These are phyloP conservation scores for Lasioglossum villosulum DNA, from an alignment of 2,888 invertebrate genomes.

Conservation along the genomic window DNA sequence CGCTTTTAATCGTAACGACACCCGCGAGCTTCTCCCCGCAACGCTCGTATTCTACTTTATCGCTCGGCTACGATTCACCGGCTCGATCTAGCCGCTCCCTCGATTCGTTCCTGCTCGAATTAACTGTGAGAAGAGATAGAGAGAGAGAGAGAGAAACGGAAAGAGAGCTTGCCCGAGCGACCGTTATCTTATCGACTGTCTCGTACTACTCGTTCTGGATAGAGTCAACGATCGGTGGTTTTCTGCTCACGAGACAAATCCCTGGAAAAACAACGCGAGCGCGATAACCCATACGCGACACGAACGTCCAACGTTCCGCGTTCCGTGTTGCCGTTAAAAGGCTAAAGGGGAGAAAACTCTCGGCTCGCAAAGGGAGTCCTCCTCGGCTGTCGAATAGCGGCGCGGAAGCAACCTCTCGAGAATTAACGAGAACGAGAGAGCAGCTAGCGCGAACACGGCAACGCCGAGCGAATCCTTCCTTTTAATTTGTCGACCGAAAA, in stretches of 20 bases:
- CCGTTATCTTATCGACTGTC: neutral
- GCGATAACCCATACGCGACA: neutral
- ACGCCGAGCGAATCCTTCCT: slow-evolving; percentile 27
- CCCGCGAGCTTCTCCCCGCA: slow-evolving; percentile 28
- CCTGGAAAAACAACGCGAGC: neutral
- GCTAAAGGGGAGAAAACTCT: slow-evolving; percentile 24
- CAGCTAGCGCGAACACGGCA: neutral
- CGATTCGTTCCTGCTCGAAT: slow-evolving; percentile 7
- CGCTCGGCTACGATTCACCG: slow-evolving; percentile 8
- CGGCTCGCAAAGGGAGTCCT: neutral
- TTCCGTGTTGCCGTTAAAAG: slow-evolving; percentile 27
- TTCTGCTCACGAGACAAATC: neutral
- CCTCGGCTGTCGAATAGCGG: neutral
- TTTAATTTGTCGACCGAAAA: slow-evolving; percentile 41
- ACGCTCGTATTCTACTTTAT: slow-evolving; percentile 23
- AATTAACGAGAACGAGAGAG: slow-evolving; percentile 28
- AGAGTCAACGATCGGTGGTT: neutral
- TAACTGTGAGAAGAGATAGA: neutral
- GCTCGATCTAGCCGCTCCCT: neutral
- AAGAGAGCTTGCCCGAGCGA: no score
- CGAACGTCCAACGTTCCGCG: neutral
- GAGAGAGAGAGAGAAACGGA: neutral
- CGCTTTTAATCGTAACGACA: slow-evolving; percentile 56
- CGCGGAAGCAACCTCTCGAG: slow-evolving; percentile 11
- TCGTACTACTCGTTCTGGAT: neutral